A percentile compares a stretch with the other conserved stretches of the same genome.
Evolutionary conservation across 2,888 invertebrate genomes (phyloP).

Genomic region (Chaetoderma sp.): DNA sequence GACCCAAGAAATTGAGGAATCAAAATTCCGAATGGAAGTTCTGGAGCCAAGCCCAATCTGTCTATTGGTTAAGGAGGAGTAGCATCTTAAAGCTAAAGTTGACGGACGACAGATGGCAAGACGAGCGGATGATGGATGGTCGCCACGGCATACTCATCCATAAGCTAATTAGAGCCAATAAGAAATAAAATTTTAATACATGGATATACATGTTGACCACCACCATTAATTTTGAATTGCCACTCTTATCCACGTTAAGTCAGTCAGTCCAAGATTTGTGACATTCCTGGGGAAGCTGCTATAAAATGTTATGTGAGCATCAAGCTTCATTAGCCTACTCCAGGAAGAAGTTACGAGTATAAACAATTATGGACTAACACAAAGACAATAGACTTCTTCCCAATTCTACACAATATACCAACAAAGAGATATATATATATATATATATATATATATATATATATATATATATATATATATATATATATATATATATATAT

Average conservation of each 20-base stretch:
- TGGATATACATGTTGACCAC: not conserved
- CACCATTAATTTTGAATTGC: not conserved
- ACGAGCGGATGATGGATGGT: no score
- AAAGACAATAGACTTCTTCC: not conserved
- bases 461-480: not conserved
- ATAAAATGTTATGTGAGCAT: not conserved
- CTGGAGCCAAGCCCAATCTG: no score
- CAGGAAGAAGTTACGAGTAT: not conserved
- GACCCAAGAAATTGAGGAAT: no score
- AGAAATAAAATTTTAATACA: not conserved
- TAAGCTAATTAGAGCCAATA: no score
- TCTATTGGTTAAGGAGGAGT: no score
- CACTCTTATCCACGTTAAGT: not conserved
- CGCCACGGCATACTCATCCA: no score
- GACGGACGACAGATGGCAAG: no score
- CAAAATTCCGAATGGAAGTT: no score
- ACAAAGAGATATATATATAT: not conserved
- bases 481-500: not conserved
- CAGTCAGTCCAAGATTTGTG: not conserved
- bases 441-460: not conserved
- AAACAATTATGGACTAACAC: not conserved
- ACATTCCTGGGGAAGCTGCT: not conserved
- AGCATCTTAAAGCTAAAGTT: no score
- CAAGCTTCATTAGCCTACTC: not conserved
- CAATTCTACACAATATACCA: not conserved